phyloP scores from a whole-genome alignment of 2,797 vertebrate genomes.

The Thamnophis elegans region DNA sequence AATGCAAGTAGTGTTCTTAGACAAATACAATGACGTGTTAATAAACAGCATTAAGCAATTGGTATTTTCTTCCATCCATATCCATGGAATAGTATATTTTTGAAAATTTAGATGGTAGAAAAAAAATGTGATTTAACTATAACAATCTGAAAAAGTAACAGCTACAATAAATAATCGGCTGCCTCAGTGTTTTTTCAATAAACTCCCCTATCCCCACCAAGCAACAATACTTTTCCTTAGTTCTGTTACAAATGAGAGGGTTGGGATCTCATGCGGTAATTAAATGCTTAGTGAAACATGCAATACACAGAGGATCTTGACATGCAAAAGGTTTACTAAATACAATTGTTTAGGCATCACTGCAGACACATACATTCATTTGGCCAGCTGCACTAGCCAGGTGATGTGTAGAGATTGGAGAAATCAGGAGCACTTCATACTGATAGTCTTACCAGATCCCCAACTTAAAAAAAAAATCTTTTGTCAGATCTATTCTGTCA shows the following conservation, averaged over 20 bases:
- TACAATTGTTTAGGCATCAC: not conserved
- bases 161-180: not conserved
- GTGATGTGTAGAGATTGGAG: not conserved
- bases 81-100: not conserved
- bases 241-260: not conserved
- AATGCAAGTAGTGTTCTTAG: not conserved
- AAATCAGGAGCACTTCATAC: not conserved
- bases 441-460: not conserved
- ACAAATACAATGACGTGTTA: not conserved
- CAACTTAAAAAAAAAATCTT: not conserved
- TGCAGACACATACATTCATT: not conserved
- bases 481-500: not conserved
- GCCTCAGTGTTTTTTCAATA: not conserved
- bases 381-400: not conserved
- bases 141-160: not conserved
- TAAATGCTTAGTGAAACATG: not conserved
- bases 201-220: not conserved
- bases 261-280: not conserved
- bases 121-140: not conserved
- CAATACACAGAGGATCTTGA: not conserved
- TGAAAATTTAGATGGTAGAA: not conserved
- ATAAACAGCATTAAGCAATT: conserved; percentile 1
- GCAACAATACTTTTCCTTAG: not conserved
- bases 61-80: not conserved
- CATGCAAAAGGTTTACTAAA: not conserved